Conservation (phyloP, 2,888 invertebrate genomes). For the Thymelicus sylvestris region DNA sequence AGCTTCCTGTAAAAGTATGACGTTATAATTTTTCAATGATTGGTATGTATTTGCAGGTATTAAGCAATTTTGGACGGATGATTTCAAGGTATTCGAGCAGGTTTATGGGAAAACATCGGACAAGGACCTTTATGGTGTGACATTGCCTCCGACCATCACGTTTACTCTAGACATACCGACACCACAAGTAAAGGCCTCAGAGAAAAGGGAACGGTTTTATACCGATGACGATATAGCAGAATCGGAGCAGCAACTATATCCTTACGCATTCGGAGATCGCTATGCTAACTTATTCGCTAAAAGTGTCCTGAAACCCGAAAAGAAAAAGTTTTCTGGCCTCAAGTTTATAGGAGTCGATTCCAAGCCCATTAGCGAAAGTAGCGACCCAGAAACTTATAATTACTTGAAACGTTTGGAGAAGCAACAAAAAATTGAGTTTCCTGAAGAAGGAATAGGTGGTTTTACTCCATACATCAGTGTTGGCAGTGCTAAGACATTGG, state of each 20-base stretch:
- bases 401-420: constrained; percentile 70
- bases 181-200: constrained; percentile 54
- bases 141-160: constrained; percentile 57
- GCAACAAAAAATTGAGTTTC: constrained; percentile 51
- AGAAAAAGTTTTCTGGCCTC: constrained; percentile 49
- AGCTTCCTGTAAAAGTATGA: no score
- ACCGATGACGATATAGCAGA: constrained; percentile 50
- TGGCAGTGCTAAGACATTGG: constrained; percentile 41
- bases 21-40: not conserved
- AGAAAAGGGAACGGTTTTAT: constrained; percentile 58
- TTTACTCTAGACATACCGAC: constrained; percentile 48
- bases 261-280: constrained; percentile 53
- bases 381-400: constrained; percentile 69
- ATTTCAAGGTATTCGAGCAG: constrained; percentile 73
- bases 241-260: constrained; percentile 48
- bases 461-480: constrained; percentile 59
- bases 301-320: constrained; percentile 43
- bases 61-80: constrained; percentile 74
- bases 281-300: constrained; percentile 54
- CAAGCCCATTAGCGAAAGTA: constrained; percentile 65
- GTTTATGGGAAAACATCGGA: constrained; percentile 77
- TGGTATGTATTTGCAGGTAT: constrained; percentile 58
- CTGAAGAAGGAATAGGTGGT: constrained; percentile 48
- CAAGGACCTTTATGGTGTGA: constrained; percentile 66
- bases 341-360: constrained; percentile 65